Evolutionary conservation across 2,797 vertebrate genomes (phyloP).

Genomic region (Jordanella pulchra): DNA sequence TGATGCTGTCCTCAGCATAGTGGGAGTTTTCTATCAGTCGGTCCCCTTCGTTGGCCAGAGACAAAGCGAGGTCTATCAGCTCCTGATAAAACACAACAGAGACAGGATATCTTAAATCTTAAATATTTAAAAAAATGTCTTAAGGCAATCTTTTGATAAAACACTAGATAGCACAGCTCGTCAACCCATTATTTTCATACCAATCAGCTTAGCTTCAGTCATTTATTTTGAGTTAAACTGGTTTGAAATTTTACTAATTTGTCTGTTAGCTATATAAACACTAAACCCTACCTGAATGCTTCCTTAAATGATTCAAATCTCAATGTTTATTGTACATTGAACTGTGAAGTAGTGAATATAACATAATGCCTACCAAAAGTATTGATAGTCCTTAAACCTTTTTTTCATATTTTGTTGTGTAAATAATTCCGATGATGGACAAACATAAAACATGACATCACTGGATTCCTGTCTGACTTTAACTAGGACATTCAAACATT

Average conservation of each 20-base stretch:
- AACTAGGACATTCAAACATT: not conserved
- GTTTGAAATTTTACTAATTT: not conserved
- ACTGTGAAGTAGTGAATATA: no score
- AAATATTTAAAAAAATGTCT: not conserved
- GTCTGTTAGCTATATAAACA: not conserved
- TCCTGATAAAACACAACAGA: conserved; percentile 72
- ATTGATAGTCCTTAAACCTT: not conserved
- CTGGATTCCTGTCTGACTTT: no score
- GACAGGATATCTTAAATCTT: not conserved
- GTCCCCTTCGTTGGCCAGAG: conserved; percentile 84
- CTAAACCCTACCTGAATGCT: not conserved
- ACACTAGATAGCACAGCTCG: not conserved
- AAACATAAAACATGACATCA: no score
- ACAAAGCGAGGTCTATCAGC: conserved; percentile 78
- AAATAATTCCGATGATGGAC: no score
- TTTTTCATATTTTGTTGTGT: no score
- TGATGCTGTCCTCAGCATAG: conserved; percentile 94
- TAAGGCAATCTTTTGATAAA: not conserved
- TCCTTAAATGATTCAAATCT: not conserved
- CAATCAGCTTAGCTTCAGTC: not conserved
- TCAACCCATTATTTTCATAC: not conserved
- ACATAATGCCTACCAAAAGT: no score
- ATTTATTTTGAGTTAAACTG: not conserved
- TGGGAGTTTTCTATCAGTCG: conserved; percentile 87
- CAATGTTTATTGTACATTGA: not conserved